phyloP scores from a whole-genome alignment of 1,140 invertebrate species.

The Drosophila hydei region DNA sequence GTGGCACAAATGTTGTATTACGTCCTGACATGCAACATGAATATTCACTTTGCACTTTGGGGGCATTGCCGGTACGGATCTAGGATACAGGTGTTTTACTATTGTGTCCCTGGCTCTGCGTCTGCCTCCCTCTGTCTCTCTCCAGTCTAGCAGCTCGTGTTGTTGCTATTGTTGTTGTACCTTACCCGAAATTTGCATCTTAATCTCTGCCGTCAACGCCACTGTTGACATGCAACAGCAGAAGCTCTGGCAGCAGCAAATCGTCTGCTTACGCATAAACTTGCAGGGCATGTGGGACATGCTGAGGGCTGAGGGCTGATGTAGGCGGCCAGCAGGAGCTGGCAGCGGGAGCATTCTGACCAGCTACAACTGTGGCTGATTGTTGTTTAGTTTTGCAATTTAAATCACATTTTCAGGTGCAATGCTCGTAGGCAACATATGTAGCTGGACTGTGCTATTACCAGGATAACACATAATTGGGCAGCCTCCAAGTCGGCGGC shows the following conservation, averaged over 20 bases:
- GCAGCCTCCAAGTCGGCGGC: slow-evolving; percentile 30
- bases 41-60: slow-evolving; percentile 81
- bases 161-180: slow-evolving; percentile 46
- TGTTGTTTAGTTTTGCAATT: slow-evolving; percentile 82
- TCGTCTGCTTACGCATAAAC: slow-evolving; percentile 63
- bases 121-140: background rate
- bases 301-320: too few relatives aligned
- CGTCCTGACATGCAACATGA: slow-evolving; percentile 79
- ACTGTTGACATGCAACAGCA: slow-evolving; percentile 64
- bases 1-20: slow-evolving; percentile 78
- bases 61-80: slow-evolving; percentile 62
- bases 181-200: slow-evolving; percentile 73
- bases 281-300: slow-evolving; percentile 23
- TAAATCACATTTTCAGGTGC: slow-evolving; percentile 76
- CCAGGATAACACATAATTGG: slow-evolving; percentile 38
- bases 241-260: slow-evolving; percentile 41
- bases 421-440: slow-evolving; percentile 43
- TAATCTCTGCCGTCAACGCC: slow-evolving; percentile 78
- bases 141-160: slow-evolving; percentile 1
- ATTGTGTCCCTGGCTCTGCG: slow-evolving; percentile 24
- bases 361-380: slow-evolving; percentile 48
- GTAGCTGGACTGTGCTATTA: slow-evolving; percentile 5
- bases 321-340: too few relatives aligned
- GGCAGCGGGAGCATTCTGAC: too few relatives aligned
- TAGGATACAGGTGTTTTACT: slow-evolving; percentile 74